These are phyloP conservation scores for Coturnix japonica DNA, from an alignment of 2,113 vertebrate genomes.

Conservation along the genomic window DNA sequence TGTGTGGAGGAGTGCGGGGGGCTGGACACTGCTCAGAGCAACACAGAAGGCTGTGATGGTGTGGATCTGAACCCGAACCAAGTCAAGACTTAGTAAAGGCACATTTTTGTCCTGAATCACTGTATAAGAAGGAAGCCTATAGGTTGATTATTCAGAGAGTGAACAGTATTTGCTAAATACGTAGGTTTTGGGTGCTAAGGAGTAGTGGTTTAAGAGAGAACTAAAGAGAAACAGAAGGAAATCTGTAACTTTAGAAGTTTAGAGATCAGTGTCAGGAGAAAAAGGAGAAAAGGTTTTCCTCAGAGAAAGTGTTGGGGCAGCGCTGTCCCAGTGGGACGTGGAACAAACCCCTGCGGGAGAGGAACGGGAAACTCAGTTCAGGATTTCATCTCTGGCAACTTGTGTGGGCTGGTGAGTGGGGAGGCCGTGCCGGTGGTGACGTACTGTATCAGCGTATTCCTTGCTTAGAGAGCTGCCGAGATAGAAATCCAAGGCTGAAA, in stretches of 20 bases:
- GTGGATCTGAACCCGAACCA: slow-evolving; percentile 24
- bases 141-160: slow-evolving; percentile 26
- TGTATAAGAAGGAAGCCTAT: slow-evolving; percentile 11
- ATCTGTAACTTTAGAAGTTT: not conserved
- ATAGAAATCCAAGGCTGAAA: not conserved
- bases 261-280: not conserved
- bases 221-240: not conserved
- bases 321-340: not conserved
- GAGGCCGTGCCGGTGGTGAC: not conserved
- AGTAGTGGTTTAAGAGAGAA: not conserved
- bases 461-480: not conserved
- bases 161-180: slow-evolving; percentile 20
- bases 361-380: not conserved
- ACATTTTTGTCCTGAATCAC: slow-evolving; percentile 26
- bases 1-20: not conserved
- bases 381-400: not conserved
- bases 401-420: not conserved
- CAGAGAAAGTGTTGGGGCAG: not conserved
- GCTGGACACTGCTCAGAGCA: not conserved
- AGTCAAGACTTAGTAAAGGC: slow-evolving; percentile 30
- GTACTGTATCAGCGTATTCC: not conserved
- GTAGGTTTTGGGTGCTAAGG: not conserved
- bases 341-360: not conserved
- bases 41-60: not conserved
- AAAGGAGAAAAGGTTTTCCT: not conserved